phyloP scores from a whole-genome alignment of 2,113 vertebrate genomes.

The Oreotrochilus melanogaster region DNA sequence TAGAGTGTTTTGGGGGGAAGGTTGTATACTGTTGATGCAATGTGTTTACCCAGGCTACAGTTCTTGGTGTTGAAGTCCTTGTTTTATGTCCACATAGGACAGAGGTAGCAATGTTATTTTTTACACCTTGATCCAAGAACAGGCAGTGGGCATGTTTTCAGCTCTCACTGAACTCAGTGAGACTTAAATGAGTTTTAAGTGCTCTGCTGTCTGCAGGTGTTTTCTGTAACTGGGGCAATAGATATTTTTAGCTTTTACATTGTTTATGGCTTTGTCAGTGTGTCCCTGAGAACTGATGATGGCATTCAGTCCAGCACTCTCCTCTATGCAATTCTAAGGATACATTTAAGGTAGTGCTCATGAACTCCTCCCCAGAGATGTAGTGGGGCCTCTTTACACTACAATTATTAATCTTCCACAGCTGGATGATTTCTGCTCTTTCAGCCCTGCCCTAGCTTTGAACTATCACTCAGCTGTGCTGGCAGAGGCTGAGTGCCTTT shows the following conservation, averaged over 20 bases:
- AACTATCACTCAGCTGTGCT: constrained; percentile 20
- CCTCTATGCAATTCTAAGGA: constrained; percentile 45
- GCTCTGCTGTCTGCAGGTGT: constrained; percentile 36
- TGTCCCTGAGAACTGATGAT: constrained; percentile 31
- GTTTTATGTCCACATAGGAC: not conserved
- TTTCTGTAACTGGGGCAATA: constrained; percentile 9
- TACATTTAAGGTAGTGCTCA: constrained; percentile 65
- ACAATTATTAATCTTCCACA: constrained; percentile 83
- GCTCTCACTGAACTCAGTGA: not conserved
- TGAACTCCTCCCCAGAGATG: constrained; percentile 53
- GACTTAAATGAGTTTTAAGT: constrained; percentile 27
- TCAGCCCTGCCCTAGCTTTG: constrained; percentile 38
- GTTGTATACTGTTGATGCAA: not conserved
- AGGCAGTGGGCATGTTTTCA: not conserved
- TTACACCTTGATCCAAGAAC: not conserved
- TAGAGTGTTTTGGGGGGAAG: not conserved
- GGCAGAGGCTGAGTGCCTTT: constrained; percentile 5
- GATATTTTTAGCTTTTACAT: constrained; percentile 46
- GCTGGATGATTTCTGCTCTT: constrained; percentile 72
- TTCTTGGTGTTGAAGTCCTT: not conserved
- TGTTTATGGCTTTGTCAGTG: constrained; percentile 17
- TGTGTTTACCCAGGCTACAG: not conserved
- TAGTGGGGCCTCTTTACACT: constrained; percentile 62
- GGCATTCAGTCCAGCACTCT: not conserved
- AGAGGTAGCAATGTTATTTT: not conserved